Evolutionary conservation across 2,797 vertebrate species (phyloP).

Genomic region (Myotis myotis): DNA sequence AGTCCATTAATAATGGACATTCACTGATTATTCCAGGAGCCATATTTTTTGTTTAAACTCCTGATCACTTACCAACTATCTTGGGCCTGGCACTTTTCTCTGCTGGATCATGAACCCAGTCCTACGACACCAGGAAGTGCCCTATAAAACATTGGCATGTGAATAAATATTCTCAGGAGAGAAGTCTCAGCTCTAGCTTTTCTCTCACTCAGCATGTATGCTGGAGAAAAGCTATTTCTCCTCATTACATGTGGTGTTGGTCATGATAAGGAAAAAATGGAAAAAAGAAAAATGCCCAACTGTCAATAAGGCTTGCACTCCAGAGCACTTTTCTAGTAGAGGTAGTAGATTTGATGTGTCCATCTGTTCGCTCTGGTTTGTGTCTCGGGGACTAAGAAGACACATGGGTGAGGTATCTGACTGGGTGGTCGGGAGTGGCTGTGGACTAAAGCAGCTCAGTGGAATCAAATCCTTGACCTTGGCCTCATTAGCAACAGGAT

Average conservation of each 20-base stretch:
- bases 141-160: background rate
- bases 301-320: background rate
- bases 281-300: background rate
- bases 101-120: background rate
- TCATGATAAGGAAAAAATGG: background rate
- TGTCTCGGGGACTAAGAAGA: conserved; percentile 4
- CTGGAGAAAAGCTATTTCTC: background rate
- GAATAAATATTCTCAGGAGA: conserved; percentile 10
- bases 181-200: background rate
- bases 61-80: background rate
- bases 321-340: background rate
- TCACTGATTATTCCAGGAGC: background rate
- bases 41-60: background rate
- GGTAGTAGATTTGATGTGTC: background rate
- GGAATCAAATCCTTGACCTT: conserved; percentile 66
- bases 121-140: background rate
- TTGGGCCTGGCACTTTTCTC: background rate
- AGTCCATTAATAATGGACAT: background rate
- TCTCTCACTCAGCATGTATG: background rate
- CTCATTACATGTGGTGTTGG: background rate
- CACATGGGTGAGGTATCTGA: conserved; percentile 9
- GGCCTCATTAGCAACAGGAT: conserved; percentile 66
- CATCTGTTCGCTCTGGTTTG: background rate
- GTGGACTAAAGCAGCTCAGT: conserved; percentile 25
- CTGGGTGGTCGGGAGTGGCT: background rate